phyloP scores from a whole-genome alignment of 2,113 vertebrate species.

The Uria aalge region DNA sequence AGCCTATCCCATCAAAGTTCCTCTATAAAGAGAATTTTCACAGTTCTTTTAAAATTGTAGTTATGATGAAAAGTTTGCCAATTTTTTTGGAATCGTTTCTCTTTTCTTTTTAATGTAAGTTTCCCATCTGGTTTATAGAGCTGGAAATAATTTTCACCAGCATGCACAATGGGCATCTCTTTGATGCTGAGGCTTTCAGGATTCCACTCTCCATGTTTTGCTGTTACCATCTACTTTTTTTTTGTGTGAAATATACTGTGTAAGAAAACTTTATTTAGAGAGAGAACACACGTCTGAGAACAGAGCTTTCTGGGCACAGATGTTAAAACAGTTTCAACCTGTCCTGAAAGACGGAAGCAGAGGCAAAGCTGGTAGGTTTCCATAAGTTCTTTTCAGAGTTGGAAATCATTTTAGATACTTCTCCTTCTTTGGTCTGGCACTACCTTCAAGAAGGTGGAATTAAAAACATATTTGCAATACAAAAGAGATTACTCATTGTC shows the following conservation, averaged over 20 bases:
- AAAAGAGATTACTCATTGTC: not conserved
- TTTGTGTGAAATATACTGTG: not conserved
- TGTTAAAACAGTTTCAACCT: not conserved
- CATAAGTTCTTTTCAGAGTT: not conserved
- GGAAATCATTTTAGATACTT: not conserved
- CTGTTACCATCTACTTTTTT: not conserved
- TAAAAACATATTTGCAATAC: not conserved
- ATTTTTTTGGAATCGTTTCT: not conserved
- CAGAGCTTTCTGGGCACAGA: not conserved
- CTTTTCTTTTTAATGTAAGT: not conserved
- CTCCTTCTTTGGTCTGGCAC: not conserved
- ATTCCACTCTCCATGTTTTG: not conserved
- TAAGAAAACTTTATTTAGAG: not conserved
- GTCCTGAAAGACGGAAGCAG: not conserved
- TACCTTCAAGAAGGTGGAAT: not conserved
- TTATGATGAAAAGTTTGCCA: not conserved
- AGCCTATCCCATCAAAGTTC: not conserved
- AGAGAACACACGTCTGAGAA: not conserved
- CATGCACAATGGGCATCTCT: not conserved
- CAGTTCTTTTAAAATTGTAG: not conserved
- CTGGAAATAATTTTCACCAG: not conserved
- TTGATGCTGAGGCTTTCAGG: not conserved
- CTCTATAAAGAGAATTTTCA: not conserved
- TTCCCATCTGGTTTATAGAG: not conserved
- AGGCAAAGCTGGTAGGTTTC: not conserved